phyloP scores from a whole-genome alignment of 2,888 invertebrate genomes.

The Dicranocentrus wangi region DNA sequence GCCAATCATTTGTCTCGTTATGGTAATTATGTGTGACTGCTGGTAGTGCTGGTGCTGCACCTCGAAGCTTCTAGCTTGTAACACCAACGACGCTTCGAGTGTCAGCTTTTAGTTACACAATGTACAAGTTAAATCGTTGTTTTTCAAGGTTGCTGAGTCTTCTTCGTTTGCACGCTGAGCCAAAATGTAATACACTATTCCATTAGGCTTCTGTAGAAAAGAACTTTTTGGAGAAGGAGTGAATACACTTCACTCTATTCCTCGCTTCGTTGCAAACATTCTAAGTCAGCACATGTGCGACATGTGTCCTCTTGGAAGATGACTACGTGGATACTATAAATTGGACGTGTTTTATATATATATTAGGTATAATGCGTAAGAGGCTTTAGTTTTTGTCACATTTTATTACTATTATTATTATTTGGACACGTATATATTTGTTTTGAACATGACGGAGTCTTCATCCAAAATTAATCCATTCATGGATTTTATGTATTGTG shows the following conservation, averaged over 20 bases:
- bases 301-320: conserved; percentile 12
- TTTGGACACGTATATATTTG: too few species aligned
- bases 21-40: conserved; percentile 30
- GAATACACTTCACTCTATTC: too few species aligned
- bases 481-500: neutral
- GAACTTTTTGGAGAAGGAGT: too few species aligned
- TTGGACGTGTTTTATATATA: conserved; percentile 1
- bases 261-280: too few species aligned
- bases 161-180: conserved; percentile 17
- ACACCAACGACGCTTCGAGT: neutral
- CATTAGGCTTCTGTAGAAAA: too few species aligned
- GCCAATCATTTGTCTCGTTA: conserved; percentile 49
- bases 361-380: neutral
- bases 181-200: too few species aligned
- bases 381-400: neutral
- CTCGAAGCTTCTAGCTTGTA: neutral
- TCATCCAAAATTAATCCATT: neutral
- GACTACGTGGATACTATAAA: neutral
- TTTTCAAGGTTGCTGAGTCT: conserved; percentile 47
- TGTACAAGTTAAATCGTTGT: neutral
- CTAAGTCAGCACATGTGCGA: conserved; percentile 3
- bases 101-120: neutral
- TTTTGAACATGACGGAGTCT: neutral
- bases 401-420: too few species aligned
- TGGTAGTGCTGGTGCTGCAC: too few species aligned